Conservation (phyloP, 2,888 invertebrate species). For the Nowickia ferox region DNA sequence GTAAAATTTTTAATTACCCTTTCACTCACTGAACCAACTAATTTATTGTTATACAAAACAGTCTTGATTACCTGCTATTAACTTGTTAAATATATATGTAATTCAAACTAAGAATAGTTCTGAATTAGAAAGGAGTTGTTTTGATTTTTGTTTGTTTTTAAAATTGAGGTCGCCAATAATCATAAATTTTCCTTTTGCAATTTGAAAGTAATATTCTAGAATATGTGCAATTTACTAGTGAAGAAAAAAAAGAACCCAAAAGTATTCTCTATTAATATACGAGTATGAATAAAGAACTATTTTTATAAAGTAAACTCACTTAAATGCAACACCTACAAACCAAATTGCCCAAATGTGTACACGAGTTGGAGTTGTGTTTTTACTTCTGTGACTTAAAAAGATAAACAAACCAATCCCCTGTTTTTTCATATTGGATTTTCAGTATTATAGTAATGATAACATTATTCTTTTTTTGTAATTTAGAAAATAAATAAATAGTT, state of each 20-base stretch:
- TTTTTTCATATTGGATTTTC: constrained; percentile 18
- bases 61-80: constrained; percentile 45
- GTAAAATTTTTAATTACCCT: constrained; percentile 26
- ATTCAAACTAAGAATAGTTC: constrained; percentile 54
- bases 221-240: constrained; percentile 17
- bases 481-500: constrained; percentile 46
- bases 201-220: constrained; percentile 68
- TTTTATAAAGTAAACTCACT: constrained; percentile 34
- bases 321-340: constrained; percentile 66
- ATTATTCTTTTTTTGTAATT: constrained; percentile 25
- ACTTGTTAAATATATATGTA: constrained; percentile 30
- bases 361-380: constrained; percentile 33
- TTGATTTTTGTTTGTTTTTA: constrained; percentile 7
- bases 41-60: background rate
- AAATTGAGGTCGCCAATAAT: constrained; percentile 38
- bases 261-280: background rate
- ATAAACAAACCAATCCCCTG: constrained; percentile 70
- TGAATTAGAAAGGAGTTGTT: constrained; percentile 67
- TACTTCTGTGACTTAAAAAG: constrained; percentile 51
- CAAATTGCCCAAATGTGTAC: constrained; percentile 45
- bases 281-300: background rate
- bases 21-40: constrained; percentile 5
- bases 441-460: constrained; percentile 52
- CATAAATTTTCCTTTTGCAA: constrained; percentile 65
- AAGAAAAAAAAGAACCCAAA: constrained; percentile 17